Conservation (phyloP, 1,140 invertebrate genomes). For the Myzus persicae region DNA sequence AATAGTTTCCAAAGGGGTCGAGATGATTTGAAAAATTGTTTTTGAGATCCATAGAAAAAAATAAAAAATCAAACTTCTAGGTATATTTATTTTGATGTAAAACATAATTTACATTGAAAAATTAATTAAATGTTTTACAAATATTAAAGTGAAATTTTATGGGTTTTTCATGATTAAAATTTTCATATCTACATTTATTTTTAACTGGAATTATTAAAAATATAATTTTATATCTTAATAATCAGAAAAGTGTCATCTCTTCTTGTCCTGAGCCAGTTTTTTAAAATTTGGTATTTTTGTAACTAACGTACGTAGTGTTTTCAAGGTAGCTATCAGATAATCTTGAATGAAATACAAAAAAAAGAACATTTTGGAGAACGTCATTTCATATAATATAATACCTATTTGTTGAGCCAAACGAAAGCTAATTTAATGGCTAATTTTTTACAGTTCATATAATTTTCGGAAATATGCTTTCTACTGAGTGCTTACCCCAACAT, state of each 20-base stretch:
- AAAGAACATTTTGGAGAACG: not conserved
- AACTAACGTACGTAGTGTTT: not conserved
- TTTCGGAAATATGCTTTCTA: not conserved
- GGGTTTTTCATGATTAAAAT: not conserved
- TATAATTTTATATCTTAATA: not conserved
- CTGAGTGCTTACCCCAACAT: no score
- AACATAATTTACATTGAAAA: no score
- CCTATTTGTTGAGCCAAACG: no score
- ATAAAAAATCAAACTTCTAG: no score
- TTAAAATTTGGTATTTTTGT: not conserved
- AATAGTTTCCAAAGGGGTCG: not conserved
- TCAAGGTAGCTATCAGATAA: not conserved
- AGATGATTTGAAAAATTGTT: not conserved
- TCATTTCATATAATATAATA: no score
- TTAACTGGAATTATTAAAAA: not conserved
- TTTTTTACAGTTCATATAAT: not conserved
- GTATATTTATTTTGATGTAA: no score
- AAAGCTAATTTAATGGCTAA: not conserved
- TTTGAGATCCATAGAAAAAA: not conserved
- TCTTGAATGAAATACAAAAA: not conserved
- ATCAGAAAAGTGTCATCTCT: not conserved
- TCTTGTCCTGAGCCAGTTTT: not conserved
- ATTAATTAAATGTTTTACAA: no score
- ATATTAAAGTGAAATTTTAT: not conserved
- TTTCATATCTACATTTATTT: not conserved